These are phyloP conservation scores for Ricordea florida DNA, from an alignment of 92 coral and sea anemone genomes.

Conservation along the genomic window DNA sequence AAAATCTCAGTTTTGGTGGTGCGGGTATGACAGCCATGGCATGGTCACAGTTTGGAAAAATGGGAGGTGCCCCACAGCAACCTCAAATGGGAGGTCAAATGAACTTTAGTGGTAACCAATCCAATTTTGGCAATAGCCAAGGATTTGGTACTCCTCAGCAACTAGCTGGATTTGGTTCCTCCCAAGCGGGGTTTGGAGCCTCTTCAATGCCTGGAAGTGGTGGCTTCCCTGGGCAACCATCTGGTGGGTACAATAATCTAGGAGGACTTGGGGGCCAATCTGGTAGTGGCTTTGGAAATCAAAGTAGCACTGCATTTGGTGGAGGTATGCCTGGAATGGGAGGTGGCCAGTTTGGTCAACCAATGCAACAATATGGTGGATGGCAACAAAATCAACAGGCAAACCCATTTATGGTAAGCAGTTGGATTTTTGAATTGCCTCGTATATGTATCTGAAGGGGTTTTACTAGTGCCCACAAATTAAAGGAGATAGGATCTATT, in stretches of 20 bases:
- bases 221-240: constrained; percentile 50
- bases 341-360: constrained; percentile 77
- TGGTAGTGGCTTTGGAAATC: constrained; percentile 34
- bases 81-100: constrained; percentile 67
- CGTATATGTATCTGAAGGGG: background rate
- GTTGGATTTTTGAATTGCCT: background rate
- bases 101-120: constrained; percentile 57
- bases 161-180: constrained; percentile 53
- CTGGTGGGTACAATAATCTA: constrained; percentile 63
- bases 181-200: constrained; percentile 61
- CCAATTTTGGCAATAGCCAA: constrained; percentile 59
- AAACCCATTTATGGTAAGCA: constrained; percentile 93
- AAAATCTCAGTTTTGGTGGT: constrained; percentile 87
- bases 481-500: too few species aligned
- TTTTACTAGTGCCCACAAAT: background rate
- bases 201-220: constrained; percentile 37
- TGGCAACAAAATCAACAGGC: constrained; percentile 94
- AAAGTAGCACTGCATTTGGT: constrained; percentile 55
- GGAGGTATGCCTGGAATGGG: constrained; percentile 50
- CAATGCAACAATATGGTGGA: constrained; percentile 78
- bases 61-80: constrained; percentile 72
- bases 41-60: constrained; percentile 92
- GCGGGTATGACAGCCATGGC: constrained; percentile 98
- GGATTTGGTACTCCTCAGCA: constrained; percentile 57
- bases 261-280: constrained; percentile 68